Evolutionary conservation across 1,140 invertebrate species (phyloP).

Genomic region (Drosophila kepulauana): DNA sequence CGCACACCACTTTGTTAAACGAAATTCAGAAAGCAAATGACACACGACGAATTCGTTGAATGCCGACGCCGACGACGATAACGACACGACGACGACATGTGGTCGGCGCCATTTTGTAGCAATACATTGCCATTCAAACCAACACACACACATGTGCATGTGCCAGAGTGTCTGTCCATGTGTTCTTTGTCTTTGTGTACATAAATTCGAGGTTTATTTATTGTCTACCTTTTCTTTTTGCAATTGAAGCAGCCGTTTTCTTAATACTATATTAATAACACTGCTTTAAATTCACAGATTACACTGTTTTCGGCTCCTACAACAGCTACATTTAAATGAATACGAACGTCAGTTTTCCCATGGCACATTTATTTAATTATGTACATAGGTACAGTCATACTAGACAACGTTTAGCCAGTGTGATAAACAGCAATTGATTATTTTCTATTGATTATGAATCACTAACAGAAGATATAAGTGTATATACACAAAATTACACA

Average conservation of each 20-base stretch:
- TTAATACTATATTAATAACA: slow-evolving; percentile 4
- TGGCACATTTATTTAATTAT: slow-evolving; percentile 59
- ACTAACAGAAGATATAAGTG: slow-evolving; percentile 13
- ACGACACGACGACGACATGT: slow-evolving; percentile 75
- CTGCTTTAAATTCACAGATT: slow-evolving; percentile 12
- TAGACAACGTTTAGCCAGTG: slow-evolving; percentile 11
- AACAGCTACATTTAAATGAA: slow-evolving; percentile 12
- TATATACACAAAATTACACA: slow-evolving; percentile 5
- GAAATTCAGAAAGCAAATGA: slow-evolving; percentile 78
- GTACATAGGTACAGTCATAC: slow-evolving; percentile 55
- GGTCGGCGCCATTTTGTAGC: slow-evolving; percentile 79
- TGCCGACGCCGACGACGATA: slow-evolving; percentile 48
- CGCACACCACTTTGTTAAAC: slow-evolving; percentile 78
- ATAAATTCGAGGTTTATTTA: slow-evolving; percentile 38
- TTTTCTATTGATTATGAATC: slow-evolving; percentile 42
- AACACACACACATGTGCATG: neutral
- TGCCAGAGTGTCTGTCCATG: slow-evolving; percentile 12
- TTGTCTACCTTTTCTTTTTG: slow-evolving; percentile 15
- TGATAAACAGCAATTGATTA: slow-evolving; percentile 27
- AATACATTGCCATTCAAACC: slow-evolving; percentile 55
- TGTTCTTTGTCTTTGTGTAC: slow-evolving; percentile 23
- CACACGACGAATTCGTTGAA: slow-evolving; percentile 55
- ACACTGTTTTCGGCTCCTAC: neutral
- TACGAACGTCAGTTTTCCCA: slow-evolving; percentile 12
- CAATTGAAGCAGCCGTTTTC: slow-evolving; percentile 6